Evolutionary conservation across 2,113 vertebrate genomes (phyloP).

Genomic region (Anarhynchus alexandrinus): DNA sequence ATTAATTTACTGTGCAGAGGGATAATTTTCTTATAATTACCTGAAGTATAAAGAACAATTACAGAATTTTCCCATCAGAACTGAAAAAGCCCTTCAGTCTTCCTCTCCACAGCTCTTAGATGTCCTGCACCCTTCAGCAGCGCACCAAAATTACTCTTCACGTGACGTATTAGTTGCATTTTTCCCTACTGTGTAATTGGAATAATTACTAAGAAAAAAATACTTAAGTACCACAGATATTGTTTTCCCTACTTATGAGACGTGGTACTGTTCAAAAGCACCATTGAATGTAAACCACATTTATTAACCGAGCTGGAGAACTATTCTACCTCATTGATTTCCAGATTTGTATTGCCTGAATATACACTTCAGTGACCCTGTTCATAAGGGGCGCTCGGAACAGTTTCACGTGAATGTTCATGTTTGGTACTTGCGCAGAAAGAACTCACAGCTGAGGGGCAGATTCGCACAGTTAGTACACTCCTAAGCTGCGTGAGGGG

Average conservation of each 20-base stretch:
- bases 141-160: neutral
- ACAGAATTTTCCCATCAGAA: neutral
- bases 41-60: neutral
- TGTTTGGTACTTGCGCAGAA: neutral
- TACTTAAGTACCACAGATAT: neutral
- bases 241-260: neutral
- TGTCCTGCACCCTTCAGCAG: neutral
- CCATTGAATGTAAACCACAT: neutral
- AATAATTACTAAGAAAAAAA: neutral
- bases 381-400: neutral
- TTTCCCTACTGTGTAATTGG: neutral
- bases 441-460: neutral
- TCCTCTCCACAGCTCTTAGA: neutral
- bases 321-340: neutral
- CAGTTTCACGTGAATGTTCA: neutral
- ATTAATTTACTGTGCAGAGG: neutral
- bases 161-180: neutral
- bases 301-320: constrained; percentile 19
- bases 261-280: neutral
- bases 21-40: neutral
- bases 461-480: neutral
- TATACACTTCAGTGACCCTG: constrained; percentile 10
- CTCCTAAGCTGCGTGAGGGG: neutral
- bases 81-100: neutral
- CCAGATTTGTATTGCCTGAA: neutral